Percentiles rank a stretch among this genome's conserved stretches.
Conservation (phyloP, 2,888 invertebrate species). For the Tenthredo mesomela region DNA sequence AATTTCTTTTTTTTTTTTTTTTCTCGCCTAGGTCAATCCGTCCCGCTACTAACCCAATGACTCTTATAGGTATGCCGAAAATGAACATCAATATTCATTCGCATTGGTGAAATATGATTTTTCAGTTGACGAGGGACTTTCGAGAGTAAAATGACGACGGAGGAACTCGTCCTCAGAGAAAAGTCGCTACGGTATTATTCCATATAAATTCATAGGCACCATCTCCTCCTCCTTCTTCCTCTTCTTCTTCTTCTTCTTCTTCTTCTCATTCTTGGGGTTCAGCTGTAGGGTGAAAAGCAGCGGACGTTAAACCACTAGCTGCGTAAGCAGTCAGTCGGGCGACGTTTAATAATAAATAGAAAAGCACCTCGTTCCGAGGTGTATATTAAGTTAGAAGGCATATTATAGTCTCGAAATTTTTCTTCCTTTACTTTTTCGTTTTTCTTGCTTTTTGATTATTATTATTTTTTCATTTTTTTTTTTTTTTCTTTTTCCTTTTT, state of each 20-base stretch:
- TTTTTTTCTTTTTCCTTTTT: background rate
- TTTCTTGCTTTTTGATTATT: background rate
- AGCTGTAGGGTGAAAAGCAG: background rate
- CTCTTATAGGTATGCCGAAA: background rate
- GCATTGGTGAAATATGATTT: background rate
- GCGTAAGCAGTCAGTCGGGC: background rate
- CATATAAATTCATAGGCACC: constrained; percentile 42
- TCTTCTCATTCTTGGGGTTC: background rate
- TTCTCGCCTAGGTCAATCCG: background rate
- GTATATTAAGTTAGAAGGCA: background rate
- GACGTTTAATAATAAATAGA: constrained; percentile 31
- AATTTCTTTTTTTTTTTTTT: background rate
- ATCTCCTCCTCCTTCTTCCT: background rate
- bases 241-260: background rate
- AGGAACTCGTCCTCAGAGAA: background rate
- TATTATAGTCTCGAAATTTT: background rate
- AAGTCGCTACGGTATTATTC: constrained; percentile 34
- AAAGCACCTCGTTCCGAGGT: background rate
- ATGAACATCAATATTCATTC: background rate
- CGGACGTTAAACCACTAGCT: constrained; percentile 14
- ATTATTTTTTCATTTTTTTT: background rate
- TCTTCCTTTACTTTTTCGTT: background rate
- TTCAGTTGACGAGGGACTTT: background rate
- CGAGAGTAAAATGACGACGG: background rate
- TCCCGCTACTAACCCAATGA: background rate